phyloP scores from a whole-genome alignment of 2,797 vertebrate genomes.

The Tapirus indicus region DNA sequence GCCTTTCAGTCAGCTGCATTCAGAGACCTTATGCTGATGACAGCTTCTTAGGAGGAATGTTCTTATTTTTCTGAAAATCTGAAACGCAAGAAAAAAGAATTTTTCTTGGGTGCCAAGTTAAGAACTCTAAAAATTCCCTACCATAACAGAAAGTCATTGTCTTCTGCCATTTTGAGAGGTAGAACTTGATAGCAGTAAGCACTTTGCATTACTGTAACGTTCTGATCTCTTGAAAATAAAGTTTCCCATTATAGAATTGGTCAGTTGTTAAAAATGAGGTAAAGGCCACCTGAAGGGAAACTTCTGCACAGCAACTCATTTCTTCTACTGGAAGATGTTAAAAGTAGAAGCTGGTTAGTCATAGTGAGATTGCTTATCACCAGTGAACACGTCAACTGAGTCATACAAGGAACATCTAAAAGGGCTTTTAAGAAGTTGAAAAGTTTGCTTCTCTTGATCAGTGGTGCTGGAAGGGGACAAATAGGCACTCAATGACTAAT shows the following conservation, averaged over 20 bases:
- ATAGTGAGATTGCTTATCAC: constrained; percentile 50
- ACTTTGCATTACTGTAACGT: neutral
- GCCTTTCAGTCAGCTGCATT: neutral
- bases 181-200: neutral
- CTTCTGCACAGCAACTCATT: constrained; percentile 37
- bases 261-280: neutral
- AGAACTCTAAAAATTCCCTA: neutral
- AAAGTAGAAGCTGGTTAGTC: constrained; percentile 66
- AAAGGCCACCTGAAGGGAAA: constrained; percentile 46
- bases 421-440: constrained; percentile 60
- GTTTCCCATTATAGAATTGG: neutral
- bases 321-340: constrained; percentile 47
- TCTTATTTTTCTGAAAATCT: constrained; percentile 51
- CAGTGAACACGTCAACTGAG: constrained; percentile 38
- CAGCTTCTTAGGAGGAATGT: neutral
- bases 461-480: constrained; percentile 4
- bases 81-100: neutral
- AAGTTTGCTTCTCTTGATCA: constrained; percentile 31
- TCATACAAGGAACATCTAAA: constrained; percentile 53
- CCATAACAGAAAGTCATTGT: neutral
- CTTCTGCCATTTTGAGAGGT: neutral
- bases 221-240: constrained; percentile 44
- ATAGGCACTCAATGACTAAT: neutral
- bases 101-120: constrained; percentile 30
- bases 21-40: neutral